Base-by-base conservation (phyloP, 2,113 vertebrate genomes). In the Hucho hucho region DNA sequence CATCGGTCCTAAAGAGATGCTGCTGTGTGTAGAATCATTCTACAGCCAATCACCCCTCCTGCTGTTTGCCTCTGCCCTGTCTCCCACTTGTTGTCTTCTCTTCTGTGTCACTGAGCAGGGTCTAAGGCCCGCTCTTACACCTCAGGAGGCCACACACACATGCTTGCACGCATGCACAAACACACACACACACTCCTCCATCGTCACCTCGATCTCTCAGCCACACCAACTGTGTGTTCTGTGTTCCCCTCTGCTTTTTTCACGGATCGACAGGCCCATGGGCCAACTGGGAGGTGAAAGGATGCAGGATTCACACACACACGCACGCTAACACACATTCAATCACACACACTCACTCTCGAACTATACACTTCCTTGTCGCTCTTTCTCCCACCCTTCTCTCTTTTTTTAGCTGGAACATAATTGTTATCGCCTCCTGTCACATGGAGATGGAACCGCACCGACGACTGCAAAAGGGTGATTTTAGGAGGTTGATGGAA, bases 71-170 rank as follows among this genome's bases (percentile, higher is more conserved):
- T n/a, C 25, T 63, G n/a, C 64, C 25, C 59, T 63, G 24, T 16
- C 9, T 26, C 25, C 64, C 25, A 26, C 24, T 16, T 12, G 25
- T 2, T 63, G 64, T 29, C 26, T 25, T 29, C 4, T 65, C 25
- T 65, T 65, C 64, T 65, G 37, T 37, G 64, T 65, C 64, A 65
- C 25, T 65, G 64, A 65, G 25, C 64, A 65, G 64, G 13, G 14
- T 24, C 24, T 65, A 65, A 65, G 64, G 14, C 25, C 14, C 64
- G 14, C 6, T 4, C 64, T 65, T 5, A 16, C 64, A 65, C 64
- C 25, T 26, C 24, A 65, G 64, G 64, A 16, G 64, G 64, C 25
- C 26, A 5, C 3, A 29, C 12, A 9, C 25, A 65, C 64, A 37
- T 24, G 4, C 64, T 14, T 9, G 7, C 37, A 32, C 63, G 4